Percentiles rank a stretch among this genome's conserved stretches.
These are phyloP conservation scores for Poecilia gillii DNA, from an alignment of 2,797 vertebrate genomes.

Conservation along the genomic window DNA sequence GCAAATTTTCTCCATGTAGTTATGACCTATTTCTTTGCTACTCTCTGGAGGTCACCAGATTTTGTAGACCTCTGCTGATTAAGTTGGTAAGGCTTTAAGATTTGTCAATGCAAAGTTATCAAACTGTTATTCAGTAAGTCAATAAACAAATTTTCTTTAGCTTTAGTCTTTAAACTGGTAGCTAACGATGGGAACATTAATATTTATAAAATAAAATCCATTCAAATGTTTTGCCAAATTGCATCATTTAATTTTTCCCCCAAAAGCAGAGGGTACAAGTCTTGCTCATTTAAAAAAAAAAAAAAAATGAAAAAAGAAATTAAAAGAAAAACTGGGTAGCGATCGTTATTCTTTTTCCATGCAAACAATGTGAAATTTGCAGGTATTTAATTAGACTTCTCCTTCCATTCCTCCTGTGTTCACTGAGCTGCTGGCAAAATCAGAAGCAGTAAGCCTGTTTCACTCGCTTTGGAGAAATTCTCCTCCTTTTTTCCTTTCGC, in stretches of 20 bases:
- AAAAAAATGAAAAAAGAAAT: not conserved
- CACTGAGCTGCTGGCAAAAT: not conserved
- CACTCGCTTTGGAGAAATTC: not conserved
- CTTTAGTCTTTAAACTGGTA: not conserved
- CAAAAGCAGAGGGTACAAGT: not conserved
- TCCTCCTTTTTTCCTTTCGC: not conserved
- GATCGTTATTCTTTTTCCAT: not conserved
- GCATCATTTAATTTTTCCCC: not conserved
- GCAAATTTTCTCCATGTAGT: not conserved
- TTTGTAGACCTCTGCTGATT: not conserved
- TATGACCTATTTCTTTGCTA: not conserved
- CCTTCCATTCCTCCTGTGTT: not conserved
- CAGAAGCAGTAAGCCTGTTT: not conserved
- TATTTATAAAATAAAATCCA: not conserved
- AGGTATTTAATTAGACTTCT: constrained; percentile 5
- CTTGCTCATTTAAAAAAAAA: not conserved
- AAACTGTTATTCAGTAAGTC: not conserved
- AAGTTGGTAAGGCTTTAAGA: not conserved
- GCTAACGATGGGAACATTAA: not conserved
- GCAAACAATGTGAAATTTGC: not conserved
- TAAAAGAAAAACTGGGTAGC: too few relatives aligned
- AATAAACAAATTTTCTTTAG: not conserved
- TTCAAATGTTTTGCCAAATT: not conserved
- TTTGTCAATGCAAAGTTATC: not conserved
- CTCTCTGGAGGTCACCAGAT: not conserved